These are phyloP conservation scores for Noctua pronuba DNA, from an alignment of 2,888 invertebrate genomes.

Conservation along the genomic window DNA sequence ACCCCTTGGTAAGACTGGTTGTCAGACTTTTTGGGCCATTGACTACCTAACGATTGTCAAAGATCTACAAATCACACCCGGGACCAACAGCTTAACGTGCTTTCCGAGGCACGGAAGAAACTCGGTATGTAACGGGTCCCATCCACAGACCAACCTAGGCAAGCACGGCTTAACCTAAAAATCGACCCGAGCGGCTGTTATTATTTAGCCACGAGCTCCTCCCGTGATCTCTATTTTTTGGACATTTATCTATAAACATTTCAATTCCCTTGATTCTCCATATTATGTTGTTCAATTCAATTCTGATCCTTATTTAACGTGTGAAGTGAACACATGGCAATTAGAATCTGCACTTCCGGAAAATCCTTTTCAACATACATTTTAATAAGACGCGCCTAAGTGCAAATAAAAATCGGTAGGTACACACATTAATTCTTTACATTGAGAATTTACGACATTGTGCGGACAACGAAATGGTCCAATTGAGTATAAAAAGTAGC, in stretches of 20 bases:
- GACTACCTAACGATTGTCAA: too few relatives aligned
- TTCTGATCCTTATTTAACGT: neutral
- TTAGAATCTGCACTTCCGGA: slow-evolving; percentile 8
- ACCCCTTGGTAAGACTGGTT: too few relatives aligned
- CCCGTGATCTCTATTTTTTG: neutral
- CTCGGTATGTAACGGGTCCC: too few relatives aligned
- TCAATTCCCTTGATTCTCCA: neutral
- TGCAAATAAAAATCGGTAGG: slow-evolving; percentile 28
- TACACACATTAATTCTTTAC: slow-evolving; percentile 55
- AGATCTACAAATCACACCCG: too few relatives aligned
- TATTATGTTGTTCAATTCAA: neutral
- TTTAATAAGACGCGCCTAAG: slow-evolving; percentile 2
- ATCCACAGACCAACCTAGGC: too few relatives aligned
- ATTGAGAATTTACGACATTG: slow-evolving; percentile 48
- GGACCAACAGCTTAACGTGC: too few relatives aligned
- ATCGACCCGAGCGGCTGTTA: too few relatives aligned
- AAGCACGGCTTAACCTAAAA: too few relatives aligned
- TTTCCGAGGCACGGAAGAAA: too few relatives aligned
- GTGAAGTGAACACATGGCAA: slow-evolving; percentile 11
- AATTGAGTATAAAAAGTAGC: slow-evolving; percentile 58
- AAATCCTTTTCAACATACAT: slow-evolving; percentile 7
- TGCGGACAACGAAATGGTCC: slow-evolving; percentile 50
- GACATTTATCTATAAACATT: neutral
- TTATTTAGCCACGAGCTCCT: too few relatives aligned
- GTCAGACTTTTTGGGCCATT: too few relatives aligned